phyloP scores from a whole-genome alignment of 1,140 invertebrate genomes.

The Chelonus insularis region DNA sequence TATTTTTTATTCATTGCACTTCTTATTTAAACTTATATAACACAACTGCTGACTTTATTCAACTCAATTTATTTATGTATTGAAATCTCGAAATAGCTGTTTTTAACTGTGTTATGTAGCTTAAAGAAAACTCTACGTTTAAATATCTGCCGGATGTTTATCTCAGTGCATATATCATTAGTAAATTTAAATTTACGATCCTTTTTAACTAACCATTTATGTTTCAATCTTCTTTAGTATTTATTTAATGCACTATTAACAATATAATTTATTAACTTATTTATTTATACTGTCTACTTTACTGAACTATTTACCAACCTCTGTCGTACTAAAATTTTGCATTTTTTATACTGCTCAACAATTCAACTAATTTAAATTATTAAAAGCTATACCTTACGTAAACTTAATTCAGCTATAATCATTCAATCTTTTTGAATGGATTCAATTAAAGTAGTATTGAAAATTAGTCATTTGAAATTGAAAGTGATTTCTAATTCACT shows the following conservation, averaged over 20 bases:
- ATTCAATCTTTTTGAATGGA: too few species aligned
- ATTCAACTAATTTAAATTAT: too few species aligned
- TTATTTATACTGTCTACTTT: too few species aligned
- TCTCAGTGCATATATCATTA: constrained; percentile 8
- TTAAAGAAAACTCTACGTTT: neutral
- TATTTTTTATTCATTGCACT: neutral
- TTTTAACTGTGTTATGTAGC: neutral
- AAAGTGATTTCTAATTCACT: too few species aligned
- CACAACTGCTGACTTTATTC: neutral
- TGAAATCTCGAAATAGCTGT: constrained; percentile 11
- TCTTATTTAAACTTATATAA: neutral
- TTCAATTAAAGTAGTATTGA: too few species aligned
- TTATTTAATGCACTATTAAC: neutral
- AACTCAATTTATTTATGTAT: neutral
- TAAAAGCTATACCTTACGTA: too few species aligned
- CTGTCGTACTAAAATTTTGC: too few species aligned
- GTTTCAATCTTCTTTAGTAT: neutral
- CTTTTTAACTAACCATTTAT: neutral
- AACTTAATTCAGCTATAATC: too few species aligned
- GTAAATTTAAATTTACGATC: constrained; percentile 1
- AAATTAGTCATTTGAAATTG: too few species aligned
- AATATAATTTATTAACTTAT: too few species aligned
- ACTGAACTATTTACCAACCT: too few species aligned
- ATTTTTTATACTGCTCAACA: too few species aligned
- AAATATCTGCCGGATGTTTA: constrained; percentile 22